Conservation (phyloP, 1,140 invertebrate species). For the Spodoptera frugiperda region DNA sequence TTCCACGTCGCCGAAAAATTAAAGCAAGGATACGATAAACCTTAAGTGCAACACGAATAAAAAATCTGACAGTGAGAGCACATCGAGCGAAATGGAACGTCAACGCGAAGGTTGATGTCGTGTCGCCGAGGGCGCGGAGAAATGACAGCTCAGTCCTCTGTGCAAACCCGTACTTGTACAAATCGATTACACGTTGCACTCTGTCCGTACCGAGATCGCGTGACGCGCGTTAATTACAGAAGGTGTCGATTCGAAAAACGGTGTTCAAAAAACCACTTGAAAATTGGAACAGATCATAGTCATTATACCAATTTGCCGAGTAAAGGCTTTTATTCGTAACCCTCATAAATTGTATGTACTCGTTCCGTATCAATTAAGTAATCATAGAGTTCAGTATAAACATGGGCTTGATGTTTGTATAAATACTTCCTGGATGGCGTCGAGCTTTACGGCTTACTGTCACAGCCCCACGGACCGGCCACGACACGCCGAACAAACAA, state of each 20-base stretch:
- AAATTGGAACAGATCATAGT: constrained; percentile 77
- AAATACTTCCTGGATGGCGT: constrained; percentile 24
- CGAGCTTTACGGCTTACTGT: not conserved
- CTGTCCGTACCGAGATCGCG: constrained; percentile 68
- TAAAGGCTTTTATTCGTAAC: constrained; percentile 30
- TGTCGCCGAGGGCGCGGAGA: constrained; percentile 63
- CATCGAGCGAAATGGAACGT: constrained; percentile 67
- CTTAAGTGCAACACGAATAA: constrained; percentile 66
- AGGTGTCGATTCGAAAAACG: constrained; percentile 82
- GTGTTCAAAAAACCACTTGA: constrained; percentile 66
- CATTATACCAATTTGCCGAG: constrained; percentile 59
- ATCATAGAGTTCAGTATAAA: constrained; percentile 39
- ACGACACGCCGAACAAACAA: not conserved
- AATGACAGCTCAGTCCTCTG: constrained; percentile 62
- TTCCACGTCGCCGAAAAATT: constrained; percentile 78
- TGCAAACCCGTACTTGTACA: constrained; percentile 70
- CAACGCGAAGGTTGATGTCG: constrained; percentile 63
- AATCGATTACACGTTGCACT: constrained; percentile 79
- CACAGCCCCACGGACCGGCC: not conserved
- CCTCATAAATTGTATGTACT: constrained; percentile 19
- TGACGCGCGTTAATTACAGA: constrained; percentile 80
- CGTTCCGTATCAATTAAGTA: constrained; percentile 39
- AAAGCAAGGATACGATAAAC: constrained; percentile 73
- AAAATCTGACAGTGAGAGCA: constrained; percentile 60
- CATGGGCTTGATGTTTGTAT: constrained; percentile 2